Percentiles rank a stretch among this genome's conserved stretches.
Evolutionary conservation across 1,140 invertebrate species (phyloP).

Genomic region (Atta colombica): DNA sequence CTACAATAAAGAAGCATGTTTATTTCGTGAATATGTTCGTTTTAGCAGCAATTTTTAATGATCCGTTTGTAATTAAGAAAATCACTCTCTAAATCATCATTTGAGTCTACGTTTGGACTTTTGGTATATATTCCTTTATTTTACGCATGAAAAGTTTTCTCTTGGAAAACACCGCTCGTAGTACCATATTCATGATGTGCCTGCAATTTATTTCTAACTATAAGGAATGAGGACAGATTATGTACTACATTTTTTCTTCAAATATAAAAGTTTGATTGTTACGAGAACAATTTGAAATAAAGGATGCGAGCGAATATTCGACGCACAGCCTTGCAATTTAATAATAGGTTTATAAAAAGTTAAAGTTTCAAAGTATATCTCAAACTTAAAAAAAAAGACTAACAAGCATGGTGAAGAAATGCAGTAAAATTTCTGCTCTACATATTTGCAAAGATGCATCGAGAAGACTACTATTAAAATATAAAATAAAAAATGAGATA

Average conservation of each 20-base stretch:
- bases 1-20: conserved; percentile 17
- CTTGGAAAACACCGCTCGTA: neutral
- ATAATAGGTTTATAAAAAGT: neutral
- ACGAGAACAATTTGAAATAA: neutral
- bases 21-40: conserved; percentile 42
- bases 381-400: neutral
- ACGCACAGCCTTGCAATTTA: neutral
- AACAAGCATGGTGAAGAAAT: neutral
- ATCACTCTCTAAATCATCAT: neutral
- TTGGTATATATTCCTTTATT: neutral
- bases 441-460: neutral
- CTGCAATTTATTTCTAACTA: conserved; percentile 19
- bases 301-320: neutral
- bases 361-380: neutral
- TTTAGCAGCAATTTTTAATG: conserved; percentile 69
- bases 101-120: neutral
- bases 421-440: neutral
- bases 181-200: conserved; percentile 14
- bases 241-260: neutral
- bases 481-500: conserved; percentile 16
- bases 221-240: neutral
- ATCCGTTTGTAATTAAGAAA: conserved; percentile 64
- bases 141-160: neutral
- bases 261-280: conserved; percentile 36
- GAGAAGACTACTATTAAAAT: conserved; percentile 9